These are phyloP conservation scores for Erithacus rubecula DNA, from an alignment of 2,797 vertebrate species.

Conservation along the genomic window DNA sequence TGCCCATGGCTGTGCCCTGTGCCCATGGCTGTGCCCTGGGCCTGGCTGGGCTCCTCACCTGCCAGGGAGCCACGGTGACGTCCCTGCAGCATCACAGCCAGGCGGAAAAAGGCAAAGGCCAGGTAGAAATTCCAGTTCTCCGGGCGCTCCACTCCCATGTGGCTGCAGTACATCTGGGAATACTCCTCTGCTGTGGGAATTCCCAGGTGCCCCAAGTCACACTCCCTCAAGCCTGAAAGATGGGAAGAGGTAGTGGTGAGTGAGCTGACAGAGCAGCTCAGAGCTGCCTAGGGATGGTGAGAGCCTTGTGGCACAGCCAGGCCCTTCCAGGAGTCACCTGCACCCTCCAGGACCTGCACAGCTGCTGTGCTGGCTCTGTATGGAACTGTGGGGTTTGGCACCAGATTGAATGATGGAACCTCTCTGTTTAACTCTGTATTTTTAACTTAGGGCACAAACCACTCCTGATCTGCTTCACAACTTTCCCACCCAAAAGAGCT, in stretches of 20 bases:
- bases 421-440: background rate
- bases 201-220: conserved; percentile 64
- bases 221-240: conserved; percentile 66
- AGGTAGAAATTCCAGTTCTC: conserved; percentile 82
- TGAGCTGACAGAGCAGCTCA: background rate
- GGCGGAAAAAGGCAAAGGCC: conserved; percentile 81
- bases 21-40: no score
- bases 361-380: fast-evolving
- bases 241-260: background rate
- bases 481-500: background rate
- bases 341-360: background rate
- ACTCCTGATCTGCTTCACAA: background rate
- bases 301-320: background rate
- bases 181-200: conserved; percentile 76
- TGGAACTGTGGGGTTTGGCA: no score
- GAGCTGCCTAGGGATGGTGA: background rate
- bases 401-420: background rate
- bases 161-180: conserved; percentile 72
- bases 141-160: conserved; percentile 12
- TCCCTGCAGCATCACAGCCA: conserved; percentile 76
- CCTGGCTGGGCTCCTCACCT: conserved; percentile 56
- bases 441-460: background rate
- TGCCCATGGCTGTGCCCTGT: background rate
- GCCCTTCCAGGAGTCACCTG: background rate
- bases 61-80: conserved; percentile 44